phyloP scores from a whole-genome alignment of 2,113 vertebrate species.

The Pyxicephalus adspersus region DNA sequence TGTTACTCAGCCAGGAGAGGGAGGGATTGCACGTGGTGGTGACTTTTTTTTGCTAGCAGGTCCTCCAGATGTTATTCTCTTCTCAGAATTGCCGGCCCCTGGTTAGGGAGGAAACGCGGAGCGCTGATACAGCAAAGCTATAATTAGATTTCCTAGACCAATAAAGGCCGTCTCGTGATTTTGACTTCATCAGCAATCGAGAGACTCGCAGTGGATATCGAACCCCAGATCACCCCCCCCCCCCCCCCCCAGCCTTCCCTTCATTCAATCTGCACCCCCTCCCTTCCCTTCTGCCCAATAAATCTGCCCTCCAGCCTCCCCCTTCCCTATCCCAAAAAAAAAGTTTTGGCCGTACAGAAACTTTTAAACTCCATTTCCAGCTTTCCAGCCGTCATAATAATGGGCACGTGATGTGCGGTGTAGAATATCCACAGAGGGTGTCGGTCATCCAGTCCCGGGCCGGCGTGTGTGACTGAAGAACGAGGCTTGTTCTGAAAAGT shows the following conservation, averaged over 20 bases:
- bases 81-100: not conserved
- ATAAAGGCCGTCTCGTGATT: not conserved
- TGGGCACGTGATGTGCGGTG: too few relatives aligned
- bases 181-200: slow-evolving; percentile 1
- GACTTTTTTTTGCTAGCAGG: not conserved
- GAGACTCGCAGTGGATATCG: slow-evolving; percentile 56
- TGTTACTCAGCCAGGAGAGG: too few relatives aligned
- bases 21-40: not conserved
- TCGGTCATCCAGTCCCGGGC: not conserved
- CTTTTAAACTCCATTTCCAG: too few relatives aligned
- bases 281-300: too few relatives aligned
- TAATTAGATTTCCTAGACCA: slow-evolving; percentile 22
- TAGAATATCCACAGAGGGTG: too few relatives aligned
- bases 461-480: too few relatives aligned
- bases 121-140: slow-evolving; percentile 33
- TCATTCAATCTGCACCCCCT: too few relatives aligned
- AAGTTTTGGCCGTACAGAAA: too few relatives aligned
- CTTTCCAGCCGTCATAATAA: too few relatives aligned
- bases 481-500: slow-evolving; percentile 68
- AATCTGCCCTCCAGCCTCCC: too few relatives aligned
- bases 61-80: slow-evolving; percentile 22
- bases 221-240: slow-evolving; percentile 16
- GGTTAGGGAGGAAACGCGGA: slow-evolving; percentile 1
- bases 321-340: too few relatives aligned
- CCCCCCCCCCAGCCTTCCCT: too few relatives aligned